These are phyloP conservation scores for Cassiopea andromeda DNA, from an alignment of 30 jellyfish, hydroid and myxozoan genomes.

Conservation along the genomic window DNA sequence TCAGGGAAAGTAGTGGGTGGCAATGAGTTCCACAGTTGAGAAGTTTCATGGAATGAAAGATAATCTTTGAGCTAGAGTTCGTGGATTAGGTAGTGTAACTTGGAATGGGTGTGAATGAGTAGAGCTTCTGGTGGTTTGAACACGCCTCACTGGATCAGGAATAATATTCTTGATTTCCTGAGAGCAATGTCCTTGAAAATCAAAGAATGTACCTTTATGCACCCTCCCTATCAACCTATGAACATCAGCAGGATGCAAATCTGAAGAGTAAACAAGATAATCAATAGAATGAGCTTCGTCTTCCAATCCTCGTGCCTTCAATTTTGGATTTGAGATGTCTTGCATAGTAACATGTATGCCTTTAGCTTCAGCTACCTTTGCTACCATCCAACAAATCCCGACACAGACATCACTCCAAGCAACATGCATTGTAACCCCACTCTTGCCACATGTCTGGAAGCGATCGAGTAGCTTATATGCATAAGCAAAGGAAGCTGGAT, in stretches of 20 bases:
- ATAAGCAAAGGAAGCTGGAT: background rate
- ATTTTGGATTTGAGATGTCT: background rate
- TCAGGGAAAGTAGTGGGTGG: too few species aligned
- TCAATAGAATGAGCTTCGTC: background rate
- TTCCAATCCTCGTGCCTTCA: background rate
- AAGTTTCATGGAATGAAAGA: too few species aligned
- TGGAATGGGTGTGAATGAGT: too few species aligned
- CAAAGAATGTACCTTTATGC: background rate
- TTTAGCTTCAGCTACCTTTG: background rate
- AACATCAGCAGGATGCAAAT: constrained; percentile 33
- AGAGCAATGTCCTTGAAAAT: too few species aligned
- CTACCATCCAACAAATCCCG: constrained; percentile 7
- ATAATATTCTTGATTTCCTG: background rate
- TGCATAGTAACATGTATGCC: background rate
- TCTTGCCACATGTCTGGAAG: background rate
- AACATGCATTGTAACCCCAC: background rate
- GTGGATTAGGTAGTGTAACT: too few species aligned
- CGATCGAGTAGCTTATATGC: background rate
- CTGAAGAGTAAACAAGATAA: constrained; percentile 19
- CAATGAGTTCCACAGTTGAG: too few species aligned
- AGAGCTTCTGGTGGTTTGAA: too few species aligned
- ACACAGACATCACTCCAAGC: background rate
- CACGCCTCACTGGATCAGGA: background rate
- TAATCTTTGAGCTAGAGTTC: too few species aligned
- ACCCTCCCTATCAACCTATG: background rate